phyloP scores from a whole-genome alignment of 35 echinoderm and acorn worm genomes.

The Anneissia japonica region DNA sequence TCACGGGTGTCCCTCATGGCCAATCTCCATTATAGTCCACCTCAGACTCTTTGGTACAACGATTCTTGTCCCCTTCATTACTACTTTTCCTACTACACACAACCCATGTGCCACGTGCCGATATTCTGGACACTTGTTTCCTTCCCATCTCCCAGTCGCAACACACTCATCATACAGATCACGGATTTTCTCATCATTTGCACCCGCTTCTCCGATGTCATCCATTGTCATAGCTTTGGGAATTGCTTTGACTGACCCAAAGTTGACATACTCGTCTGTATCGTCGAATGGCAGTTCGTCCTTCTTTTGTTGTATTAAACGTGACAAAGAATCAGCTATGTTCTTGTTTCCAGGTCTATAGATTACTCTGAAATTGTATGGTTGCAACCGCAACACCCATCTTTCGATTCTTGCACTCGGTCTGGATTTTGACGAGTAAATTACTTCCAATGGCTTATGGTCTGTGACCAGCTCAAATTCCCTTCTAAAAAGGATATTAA shows the following conservation, averaged over 20 bases:
- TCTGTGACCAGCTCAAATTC: conserved; percentile 28
- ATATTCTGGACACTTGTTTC: no score
- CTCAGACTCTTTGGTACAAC: background rate
- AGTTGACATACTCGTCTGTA: conserved; percentile 34
- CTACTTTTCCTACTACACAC: background rate
- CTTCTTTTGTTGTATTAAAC: no score
- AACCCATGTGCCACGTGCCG: no score
- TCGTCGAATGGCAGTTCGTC: background rate
- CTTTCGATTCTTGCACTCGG: conserved; percentile 24
- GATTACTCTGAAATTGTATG: conserved; percentile 20
- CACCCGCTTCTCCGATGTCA: background rate
- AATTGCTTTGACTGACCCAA: background rate
- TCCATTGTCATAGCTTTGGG: conserved; percentile 22
- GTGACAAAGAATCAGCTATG: conserved; percentile 11
- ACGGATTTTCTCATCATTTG: background rate
- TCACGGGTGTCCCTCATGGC: background rate
- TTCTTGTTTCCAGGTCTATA: conserved; percentile 37
- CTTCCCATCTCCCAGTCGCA: no score
- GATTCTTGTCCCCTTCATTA: background rate
- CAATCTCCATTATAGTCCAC: background rate
- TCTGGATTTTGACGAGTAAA: conserved; percentile 3
- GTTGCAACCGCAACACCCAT: conserved; percentile 17
- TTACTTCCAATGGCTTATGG: conserved; percentile 30
- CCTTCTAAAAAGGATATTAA: conserved; percentile 2
- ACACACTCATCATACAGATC: no score